Evolutionary conservation across 2,113 vertebrate genomes (phyloP), one percentile per base, ranked within the genome.

Genomic region (Alosa alosa): DNA sequence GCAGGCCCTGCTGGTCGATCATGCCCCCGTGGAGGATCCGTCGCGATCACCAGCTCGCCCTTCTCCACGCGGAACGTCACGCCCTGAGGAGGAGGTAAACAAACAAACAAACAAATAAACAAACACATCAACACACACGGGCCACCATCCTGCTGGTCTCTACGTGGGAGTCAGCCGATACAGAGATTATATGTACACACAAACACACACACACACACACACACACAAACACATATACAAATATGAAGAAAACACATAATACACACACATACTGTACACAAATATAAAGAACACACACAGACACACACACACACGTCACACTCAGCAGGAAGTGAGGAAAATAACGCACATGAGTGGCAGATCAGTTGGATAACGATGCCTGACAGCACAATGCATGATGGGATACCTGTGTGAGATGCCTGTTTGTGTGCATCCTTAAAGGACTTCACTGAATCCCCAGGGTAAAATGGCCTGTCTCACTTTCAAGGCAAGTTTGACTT

Each of bases 21-120:
- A 97, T 97, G 13, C 98, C 97, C 1, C 97, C 97, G 1, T 99
- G 98, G 75, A 99, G 96, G 86, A 99, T 99, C 13, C 98, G 96
- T n/a, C 0, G 97, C 97, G 1, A 98, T 97, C 85, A 97, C 97
- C 93, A 99, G 89, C 92, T 99, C 97, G 0, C 97, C 96, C 0
- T 94, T 95, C 84, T 98, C 97, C 88, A 98, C 97, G 0, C 97
- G 97, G 90, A 98, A 99, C 0, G 97, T 98, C 91, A 99, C 96
- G 0, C 98, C 98, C 97, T 99, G 92, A 82, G 8, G 36, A 31
- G 81, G 49, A 22, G 8, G 25, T n/a, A 20, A 41, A 25, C 81
- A 31, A 22, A 11, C 11, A 31, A 22, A 11, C 11, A 68, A 57
- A 18, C 31, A 46, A 17, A 5, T 49, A 13, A 7, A 68, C 15